phyloP scores from a whole-genome alignment of 2,113 vertebrate genomes.

The Urocynchramus pylzowi region DNA sequence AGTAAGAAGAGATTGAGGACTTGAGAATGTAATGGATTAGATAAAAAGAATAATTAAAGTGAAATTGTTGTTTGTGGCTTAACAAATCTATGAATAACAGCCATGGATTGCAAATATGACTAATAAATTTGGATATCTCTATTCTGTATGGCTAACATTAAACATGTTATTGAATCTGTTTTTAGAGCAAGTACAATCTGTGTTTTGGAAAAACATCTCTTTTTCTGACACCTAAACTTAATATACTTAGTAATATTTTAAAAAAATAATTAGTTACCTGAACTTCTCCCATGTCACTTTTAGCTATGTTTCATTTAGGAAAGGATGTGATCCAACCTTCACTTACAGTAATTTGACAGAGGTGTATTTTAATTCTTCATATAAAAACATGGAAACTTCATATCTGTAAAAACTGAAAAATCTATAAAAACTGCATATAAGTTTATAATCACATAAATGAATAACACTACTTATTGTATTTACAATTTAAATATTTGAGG shows the following conservation, averaged over 20 bases:
- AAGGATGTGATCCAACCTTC: neutral
- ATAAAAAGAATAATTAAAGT: slow-evolving; percentile 41
- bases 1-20: neutral
- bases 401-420: neutral
- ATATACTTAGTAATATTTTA: neutral
- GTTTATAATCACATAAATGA: neutral
- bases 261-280: neutral
- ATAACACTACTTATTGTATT: neutral
- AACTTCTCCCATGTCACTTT: neutral
- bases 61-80: neutral
- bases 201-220: neutral
- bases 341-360: neutral
- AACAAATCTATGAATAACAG: slow-evolving; percentile 9
- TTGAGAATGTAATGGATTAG: neutral
- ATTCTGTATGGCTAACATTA: neutral
- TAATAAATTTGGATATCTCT: neutral
- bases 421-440: neutral
- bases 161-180: neutral
- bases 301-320: neutral
- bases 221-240: neutral
- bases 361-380: neutral
- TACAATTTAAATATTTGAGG: neutral
- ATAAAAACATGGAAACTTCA: neutral
- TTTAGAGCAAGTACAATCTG: neutral
- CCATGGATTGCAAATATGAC: neutral